Evolutionary conservation across 2,113 vertebrate species (phyloP).

Genomic region (Psophia crepitans): DNA sequence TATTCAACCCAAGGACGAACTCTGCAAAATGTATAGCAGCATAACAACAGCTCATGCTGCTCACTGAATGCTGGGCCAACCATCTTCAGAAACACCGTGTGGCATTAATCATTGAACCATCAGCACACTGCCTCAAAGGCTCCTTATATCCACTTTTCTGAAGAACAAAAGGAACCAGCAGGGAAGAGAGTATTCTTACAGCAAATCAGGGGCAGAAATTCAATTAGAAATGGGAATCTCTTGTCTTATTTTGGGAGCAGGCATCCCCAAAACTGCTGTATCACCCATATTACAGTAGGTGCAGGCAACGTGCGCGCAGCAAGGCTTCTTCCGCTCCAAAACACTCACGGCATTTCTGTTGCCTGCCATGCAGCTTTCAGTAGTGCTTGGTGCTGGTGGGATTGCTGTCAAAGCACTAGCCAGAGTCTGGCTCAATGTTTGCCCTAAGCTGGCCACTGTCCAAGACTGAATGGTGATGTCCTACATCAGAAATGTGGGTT

Average conservation of each 20-base stretch:
- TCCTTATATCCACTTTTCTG: neutral
- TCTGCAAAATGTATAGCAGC: neutral
- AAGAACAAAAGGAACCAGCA: neutral
- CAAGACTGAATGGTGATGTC: neutral
- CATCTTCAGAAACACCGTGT: neutral
- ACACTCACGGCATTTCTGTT: neutral
- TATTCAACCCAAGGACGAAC: neutral
- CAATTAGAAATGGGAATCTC: neutral
- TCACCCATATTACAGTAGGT: accelerated
- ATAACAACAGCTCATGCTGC: neutral
- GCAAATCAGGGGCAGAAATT: neutral
- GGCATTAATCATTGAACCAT: neutral
- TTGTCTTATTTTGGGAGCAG: neutral
- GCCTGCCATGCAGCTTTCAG: neutral
- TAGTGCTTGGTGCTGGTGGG: accelerated
- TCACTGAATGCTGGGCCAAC: neutral
- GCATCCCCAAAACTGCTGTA: neutral
- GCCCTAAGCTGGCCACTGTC: neutral
- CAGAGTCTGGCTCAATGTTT: neutral
- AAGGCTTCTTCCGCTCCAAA: neutral
- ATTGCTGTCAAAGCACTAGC: neutral
- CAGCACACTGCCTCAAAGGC: neutral
- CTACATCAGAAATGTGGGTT: neutral
- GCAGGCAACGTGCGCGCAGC: accelerated
- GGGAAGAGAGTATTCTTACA: neutral